Evolutionary conservation across 2,113 vertebrate genomes (phyloP).

Genomic region (Seriola quinqueradiata): DNA sequence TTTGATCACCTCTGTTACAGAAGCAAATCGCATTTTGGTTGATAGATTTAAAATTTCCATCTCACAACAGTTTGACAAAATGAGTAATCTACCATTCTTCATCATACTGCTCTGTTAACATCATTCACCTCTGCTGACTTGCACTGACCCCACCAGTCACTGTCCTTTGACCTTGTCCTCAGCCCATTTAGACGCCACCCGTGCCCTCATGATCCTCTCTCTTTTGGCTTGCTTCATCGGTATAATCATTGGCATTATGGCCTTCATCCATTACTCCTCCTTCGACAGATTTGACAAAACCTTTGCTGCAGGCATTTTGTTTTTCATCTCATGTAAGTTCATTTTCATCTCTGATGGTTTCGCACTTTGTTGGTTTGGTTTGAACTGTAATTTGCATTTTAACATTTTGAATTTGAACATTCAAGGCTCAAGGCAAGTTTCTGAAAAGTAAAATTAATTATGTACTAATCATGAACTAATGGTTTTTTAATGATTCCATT

Average conservation of each 20-base stretch:
- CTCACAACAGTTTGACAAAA: neutral
- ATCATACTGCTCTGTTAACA: constrained; percentile 10
- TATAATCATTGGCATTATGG: constrained; percentile 82
- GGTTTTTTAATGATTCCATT: constrained; percentile 13
- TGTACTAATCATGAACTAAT: constrained; percentile 9
- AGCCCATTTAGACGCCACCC: constrained; percentile 82
- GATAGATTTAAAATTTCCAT: neutral
- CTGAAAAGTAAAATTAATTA: neutral
- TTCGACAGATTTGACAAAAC: constrained; percentile 83
- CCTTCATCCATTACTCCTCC: constrained; percentile 82
- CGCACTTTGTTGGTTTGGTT: neutral
- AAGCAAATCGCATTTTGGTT: neutral
- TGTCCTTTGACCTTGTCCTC: constrained; percentile 66
- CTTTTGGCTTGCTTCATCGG: constrained; percentile 82
- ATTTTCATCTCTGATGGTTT: constrained; percentile 1
- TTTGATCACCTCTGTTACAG: neutral
- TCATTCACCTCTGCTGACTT: constrained; percentile 15
- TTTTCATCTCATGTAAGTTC: constrained; percentile 85
- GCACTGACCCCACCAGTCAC: constrained; percentile 29
- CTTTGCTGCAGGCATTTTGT: constrained; percentile 84
- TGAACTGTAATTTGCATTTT: constrained; percentile 16
- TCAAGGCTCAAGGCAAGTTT: neutral
- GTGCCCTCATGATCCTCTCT: constrained; percentile 83
- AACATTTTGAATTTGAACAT: neutral
- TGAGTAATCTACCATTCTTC: neutral